A percentile compares a stretch with the other conserved stretches of the same genome.
phyloP scores from a whole-genome alignment of 2,888 invertebrate species.

The Dione vanillae region DNA sequence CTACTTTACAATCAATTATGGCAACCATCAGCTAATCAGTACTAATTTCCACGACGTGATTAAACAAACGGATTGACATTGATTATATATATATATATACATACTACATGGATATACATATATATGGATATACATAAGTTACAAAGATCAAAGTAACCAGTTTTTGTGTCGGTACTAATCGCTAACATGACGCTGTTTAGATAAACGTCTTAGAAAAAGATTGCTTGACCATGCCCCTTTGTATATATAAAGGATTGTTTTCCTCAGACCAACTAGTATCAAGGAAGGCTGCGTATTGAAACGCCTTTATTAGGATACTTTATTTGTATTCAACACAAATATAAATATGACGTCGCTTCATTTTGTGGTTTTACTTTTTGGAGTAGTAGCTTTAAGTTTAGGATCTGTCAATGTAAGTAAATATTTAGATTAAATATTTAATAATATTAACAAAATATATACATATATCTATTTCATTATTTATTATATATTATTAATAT shows the following conservation, averaged over 20 bases:
- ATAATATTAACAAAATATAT: neutral
- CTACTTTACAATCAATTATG: no score
- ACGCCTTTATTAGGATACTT: slow-evolving; percentile 30
- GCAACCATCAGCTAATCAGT: neutral
- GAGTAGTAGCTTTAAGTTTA: slow-evolving; percentile 46
- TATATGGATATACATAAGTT: neutral
- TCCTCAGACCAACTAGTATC: slow-evolving; percentile 30
- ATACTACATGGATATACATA: neutral
- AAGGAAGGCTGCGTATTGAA: slow-evolving; percentile 34
- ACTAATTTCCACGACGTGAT: slow-evolving; percentile 16
- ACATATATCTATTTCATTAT: no score
- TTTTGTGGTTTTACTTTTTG: slow-evolving; percentile 45
- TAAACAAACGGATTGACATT: slow-evolving; percentile 9
- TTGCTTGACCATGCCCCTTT: slow-evolving; percentile 43
- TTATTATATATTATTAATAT: no score
- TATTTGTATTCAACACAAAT: slow-evolving; percentile 13
- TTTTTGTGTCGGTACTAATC: slow-evolving; percentile 44
- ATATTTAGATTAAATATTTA: neutral
- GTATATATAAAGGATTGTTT: slow-evolving; percentile 48
- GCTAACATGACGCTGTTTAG: slow-evolving; percentile 41
- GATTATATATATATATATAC: no score
- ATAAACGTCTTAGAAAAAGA: slow-evolving; percentile 49
- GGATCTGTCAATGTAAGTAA: slow-evolving; percentile 48
- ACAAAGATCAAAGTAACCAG: slow-evolving; percentile 43
- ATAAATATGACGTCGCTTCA: slow-evolving; percentile 44